A percentile compares a stretch with the other conserved stretches of the same genome.
These are phyloP conservation scores for Psammodynastes pulverulentus DNA, from an alignment of 2,113 vertebrate genomes.

Conservation along the genomic window DNA sequence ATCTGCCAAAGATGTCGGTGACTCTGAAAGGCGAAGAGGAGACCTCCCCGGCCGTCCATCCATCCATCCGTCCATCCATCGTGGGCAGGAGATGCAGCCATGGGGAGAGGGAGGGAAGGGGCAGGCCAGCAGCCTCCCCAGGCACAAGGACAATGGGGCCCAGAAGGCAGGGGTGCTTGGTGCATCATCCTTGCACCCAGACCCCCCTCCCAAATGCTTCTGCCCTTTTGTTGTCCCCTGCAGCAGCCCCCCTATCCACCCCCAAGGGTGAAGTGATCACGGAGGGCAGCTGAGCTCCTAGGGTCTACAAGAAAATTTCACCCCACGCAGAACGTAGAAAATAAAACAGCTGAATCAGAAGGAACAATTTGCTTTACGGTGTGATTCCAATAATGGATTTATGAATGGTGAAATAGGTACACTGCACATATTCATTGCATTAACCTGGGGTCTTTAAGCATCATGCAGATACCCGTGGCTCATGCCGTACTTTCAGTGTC, in stretches of 20 bases:
- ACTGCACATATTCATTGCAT: not conserved
- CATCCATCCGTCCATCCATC: conserved; percentile 37
- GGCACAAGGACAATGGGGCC: not conserved
- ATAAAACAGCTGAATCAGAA: not conserved
- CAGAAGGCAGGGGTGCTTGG: not conserved
- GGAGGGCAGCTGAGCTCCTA: not conserved
- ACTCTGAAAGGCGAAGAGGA: conserved; percentile 74
- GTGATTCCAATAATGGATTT: not conserved
- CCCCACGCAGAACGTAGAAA: not conserved
- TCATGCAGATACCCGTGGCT: not conserved
- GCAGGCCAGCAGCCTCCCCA: not conserved
- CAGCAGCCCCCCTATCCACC: not conserved
- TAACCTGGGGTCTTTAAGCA: not conserved
- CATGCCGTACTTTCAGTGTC: not conserved
- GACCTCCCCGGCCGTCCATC: conserved; percentile 48
- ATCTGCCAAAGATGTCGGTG: conserved; percentile 72
- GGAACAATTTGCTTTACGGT: not conserved
- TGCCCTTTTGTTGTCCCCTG: not conserved
- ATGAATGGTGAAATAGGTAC: not conserved
- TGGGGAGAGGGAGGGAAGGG: conserved; percentile 50
- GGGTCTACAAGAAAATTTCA: not conserved
- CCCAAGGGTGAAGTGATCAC: not conserved
- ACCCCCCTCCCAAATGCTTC: not conserved
- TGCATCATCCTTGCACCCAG: not conserved
- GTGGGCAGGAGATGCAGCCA: conserved; percentile 47